Conservation (phyloP, 2,797 vertebrate species). For the Falco concolor region DNA sequence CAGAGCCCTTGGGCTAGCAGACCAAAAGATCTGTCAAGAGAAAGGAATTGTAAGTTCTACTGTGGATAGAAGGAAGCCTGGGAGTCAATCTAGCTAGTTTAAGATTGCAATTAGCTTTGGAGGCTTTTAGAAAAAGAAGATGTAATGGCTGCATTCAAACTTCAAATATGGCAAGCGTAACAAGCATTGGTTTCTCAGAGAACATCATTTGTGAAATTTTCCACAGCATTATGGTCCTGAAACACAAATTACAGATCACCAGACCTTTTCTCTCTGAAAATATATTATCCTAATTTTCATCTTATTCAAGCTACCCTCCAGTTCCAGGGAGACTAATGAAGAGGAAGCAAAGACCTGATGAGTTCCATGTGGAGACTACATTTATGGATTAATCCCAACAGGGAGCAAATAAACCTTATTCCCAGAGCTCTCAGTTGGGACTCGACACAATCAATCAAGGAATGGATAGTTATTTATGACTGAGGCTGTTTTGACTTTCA, state of each 20-base stretch:
- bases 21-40: conserved; percentile 32
- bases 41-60: conserved; percentile 41
- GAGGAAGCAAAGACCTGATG: conserved; percentile 64
- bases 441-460: conserved; percentile 27
- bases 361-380: conserved; percentile 64
- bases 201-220: conserved; percentile 30
- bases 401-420: conserved; percentile 69
- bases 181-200: conserved; percentile 8
- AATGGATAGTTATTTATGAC: conserved; percentile 61
- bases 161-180: conserved; percentile 4
- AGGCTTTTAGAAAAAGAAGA: not conserved
- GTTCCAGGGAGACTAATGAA: conserved; percentile 67
- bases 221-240: conserved; percentile 8
- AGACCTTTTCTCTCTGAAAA: conserved; percentile 46
- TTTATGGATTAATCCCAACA: conserved; percentile 75
- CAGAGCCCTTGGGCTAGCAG: conserved; percentile 41
- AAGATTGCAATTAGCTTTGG: conserved; percentile 1
- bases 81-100: not conserved
- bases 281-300: conserved; percentile 64
- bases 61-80: not conserved
- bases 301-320: conserved; percentile 42
- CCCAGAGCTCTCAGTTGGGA: conserved; percentile 30
- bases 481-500: conserved; percentile 60
- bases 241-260: conserved; percentile 8
- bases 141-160: not conserved